Base-by-base conservation (phyloP, 2,888 invertebrate genomes). In the Agriopis marginaria region DNA sequence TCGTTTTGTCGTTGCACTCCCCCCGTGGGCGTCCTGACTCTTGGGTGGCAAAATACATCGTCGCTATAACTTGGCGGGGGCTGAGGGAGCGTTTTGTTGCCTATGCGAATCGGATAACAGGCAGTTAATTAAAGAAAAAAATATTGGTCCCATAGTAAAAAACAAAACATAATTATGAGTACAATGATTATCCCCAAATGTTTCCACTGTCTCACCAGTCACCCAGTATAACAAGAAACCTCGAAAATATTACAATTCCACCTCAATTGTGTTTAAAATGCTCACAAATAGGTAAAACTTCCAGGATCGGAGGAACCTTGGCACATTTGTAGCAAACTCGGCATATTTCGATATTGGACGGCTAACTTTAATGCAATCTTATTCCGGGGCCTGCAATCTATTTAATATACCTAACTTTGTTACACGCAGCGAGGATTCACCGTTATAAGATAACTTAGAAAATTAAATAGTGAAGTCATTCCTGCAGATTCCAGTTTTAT, bases 321-420 rank as follows among this genome's bases (percentile, higher is more conserved):
- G 88, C 88, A 85, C 82, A 85, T 82, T 79, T 82, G 78, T 68
- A 79, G 84, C 86, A 61, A 77, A 82, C 77, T 86, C 86, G 84
- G 86, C 89, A 86, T 88, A 89, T 89, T 89, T 87, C 83, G 85
- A 86, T 85, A 88, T 87, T 86, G 86, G 80, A 82, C 79, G 82
- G 79, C 82, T 76, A 85, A 85, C 78, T 88, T 87, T 83, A 86
- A 87, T 87, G 85, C 83, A 84, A 82, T 84, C 83, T 81, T 84
- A 83, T 83, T 83, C 83, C 79, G 81, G 75, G 32, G 76, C 80
- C 75, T 71, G 81, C 82, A 84, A 87, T 86, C 82, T 83, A 73
- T 74, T 80, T 83, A 81, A 82, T 78, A 79, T 78, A 79, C 72
- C 72, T 76, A 73, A 76, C 71, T 76, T 74, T 71, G 73, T 71